Conservation (phyloP, 2,888 invertebrate genomes). For the Calameuta idolon region DNA sequence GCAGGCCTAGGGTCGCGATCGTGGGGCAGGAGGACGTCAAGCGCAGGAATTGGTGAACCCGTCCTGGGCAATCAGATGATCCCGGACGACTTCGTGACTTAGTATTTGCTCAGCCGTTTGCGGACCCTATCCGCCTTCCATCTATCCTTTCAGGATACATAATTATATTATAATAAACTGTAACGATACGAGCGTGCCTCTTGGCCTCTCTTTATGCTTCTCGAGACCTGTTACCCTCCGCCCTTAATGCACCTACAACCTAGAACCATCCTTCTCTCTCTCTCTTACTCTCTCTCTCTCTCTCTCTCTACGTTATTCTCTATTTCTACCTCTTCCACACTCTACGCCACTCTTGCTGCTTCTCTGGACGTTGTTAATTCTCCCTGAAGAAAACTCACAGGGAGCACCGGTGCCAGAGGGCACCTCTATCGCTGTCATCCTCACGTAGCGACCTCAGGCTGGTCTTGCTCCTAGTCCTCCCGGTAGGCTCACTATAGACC, state of each 20-base stretch:
- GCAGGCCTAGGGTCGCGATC: constrained; percentile 8
- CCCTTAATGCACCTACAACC: constrained; percentile 24
- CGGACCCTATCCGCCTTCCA: constrained; percentile 40
- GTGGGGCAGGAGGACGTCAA: constrained; percentile 27
- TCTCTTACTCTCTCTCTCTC: too few species aligned
- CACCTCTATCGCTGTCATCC: constrained; percentile 60
- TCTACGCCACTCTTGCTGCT: too few species aligned
- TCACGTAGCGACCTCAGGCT: background rate
- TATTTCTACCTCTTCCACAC: too few species aligned
- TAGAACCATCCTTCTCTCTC: too few species aligned
- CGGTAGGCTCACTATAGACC: too few species aligned
- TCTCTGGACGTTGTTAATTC: background rate
- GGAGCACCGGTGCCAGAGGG: constrained; percentile 45
- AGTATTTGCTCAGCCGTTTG: constrained; percentile 63
- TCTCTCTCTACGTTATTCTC: too few species aligned
- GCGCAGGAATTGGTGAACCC: constrained; percentile 50
- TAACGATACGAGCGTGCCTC: constrained; percentile 57
- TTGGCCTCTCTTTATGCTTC: constrained; percentile 16
- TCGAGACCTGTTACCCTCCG: constrained; percentile 24
- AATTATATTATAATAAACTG: constrained; percentile 67
- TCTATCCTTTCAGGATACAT: constrained; percentile 60
- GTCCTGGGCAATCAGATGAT: constrained; percentile 39
- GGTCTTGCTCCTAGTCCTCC: background rate
- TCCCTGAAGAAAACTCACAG: constrained; percentile 8
- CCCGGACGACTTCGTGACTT: constrained; percentile 63